phyloP scores from a whole-genome alignment of 2,113 vertebrate species.

The Macquaria australasica region DNA sequence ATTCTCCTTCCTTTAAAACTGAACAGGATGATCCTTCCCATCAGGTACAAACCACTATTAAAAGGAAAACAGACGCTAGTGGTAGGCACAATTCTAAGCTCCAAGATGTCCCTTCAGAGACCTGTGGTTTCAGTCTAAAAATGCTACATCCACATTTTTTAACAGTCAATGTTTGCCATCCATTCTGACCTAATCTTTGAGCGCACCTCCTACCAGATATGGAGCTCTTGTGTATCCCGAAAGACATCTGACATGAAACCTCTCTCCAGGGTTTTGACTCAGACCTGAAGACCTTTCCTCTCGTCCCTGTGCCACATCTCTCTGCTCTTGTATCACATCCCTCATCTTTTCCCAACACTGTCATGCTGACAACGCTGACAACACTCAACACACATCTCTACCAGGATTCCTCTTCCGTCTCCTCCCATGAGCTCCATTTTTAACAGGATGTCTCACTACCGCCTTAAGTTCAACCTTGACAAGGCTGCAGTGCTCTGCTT shows the following conservation, averaged over 20 bases:
- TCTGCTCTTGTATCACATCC: conserved; percentile 31
- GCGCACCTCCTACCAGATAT: not conserved
- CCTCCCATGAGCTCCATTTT: conserved; percentile 47
- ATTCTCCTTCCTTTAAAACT: not conserved
- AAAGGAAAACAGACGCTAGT: not conserved
- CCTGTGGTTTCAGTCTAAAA: not conserved
- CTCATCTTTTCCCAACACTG: conserved; percentile 31
- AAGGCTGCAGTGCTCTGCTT: conserved; percentile 47
- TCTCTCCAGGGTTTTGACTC: conserved; percentile 10
- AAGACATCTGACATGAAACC: conserved; percentile 29
- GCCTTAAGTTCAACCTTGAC: conserved; percentile 62
- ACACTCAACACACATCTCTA: conserved; percentile 40
- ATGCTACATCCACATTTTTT: conserved; percentile 20
- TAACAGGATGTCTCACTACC: conserved; percentile 44
- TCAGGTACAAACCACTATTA: not conserved
- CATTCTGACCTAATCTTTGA: conserved; percentile 25
- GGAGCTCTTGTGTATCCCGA: not conserved
- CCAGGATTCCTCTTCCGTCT: conserved; percentile 23
- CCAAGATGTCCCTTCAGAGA: not conserved
- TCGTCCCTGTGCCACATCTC: conserved; percentile 1
- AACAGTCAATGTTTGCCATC: not conserved
- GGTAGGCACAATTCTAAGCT: not conserved
- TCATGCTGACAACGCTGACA: conserved; percentile 47
- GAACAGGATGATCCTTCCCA: not conserved
- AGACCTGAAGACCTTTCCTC: conserved; percentile 20